phyloP scores from a whole-genome alignment of 2,888 invertebrate species.

The Nasonovia ribisnigri region DNA sequence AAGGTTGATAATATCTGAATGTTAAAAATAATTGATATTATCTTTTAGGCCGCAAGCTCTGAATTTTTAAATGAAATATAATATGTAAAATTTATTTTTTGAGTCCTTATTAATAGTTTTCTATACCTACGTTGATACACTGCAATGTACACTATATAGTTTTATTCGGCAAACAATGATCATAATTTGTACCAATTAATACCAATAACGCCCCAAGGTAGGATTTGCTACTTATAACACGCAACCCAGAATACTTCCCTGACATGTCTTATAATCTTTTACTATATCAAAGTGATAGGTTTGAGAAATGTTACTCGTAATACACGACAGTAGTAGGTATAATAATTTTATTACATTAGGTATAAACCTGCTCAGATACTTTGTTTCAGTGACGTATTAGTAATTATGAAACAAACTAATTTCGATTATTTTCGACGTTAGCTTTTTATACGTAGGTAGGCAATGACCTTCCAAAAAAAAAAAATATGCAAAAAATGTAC shows the following conservation, averaged over 20 bases:
- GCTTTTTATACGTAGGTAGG: not conserved
- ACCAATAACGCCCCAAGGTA: conserved; percentile 28
- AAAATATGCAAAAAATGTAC: conserved; percentile 17
- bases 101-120: conserved; percentile 1
- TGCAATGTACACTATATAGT: not conserved
- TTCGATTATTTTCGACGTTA: conserved; percentile 25
- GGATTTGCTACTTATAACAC: conserved; percentile 42
- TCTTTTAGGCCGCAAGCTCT: conserved; percentile 13
- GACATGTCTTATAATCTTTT: conserved; percentile 40
- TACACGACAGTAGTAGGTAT: not conserved
- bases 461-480: conserved; percentile 6
- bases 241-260: conserved; percentile 23
- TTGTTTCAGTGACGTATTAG: not conserved
- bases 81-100: not conserved
- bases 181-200: conserved; percentile 46
- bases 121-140: not conserved
- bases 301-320: conserved; percentile 23
- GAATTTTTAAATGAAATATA: conserved; percentile 29
- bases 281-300: not conserved
- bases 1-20: conserved; percentile 12
- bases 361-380: not conserved
- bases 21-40: conserved; percentile 20
- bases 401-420: conserved; percentile 32
- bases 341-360: conserved; percentile 11
- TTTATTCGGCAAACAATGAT: conserved; percentile 40